Conservation (phyloP, 2,797 vertebrate species). For the Danio tinwini region DNA sequence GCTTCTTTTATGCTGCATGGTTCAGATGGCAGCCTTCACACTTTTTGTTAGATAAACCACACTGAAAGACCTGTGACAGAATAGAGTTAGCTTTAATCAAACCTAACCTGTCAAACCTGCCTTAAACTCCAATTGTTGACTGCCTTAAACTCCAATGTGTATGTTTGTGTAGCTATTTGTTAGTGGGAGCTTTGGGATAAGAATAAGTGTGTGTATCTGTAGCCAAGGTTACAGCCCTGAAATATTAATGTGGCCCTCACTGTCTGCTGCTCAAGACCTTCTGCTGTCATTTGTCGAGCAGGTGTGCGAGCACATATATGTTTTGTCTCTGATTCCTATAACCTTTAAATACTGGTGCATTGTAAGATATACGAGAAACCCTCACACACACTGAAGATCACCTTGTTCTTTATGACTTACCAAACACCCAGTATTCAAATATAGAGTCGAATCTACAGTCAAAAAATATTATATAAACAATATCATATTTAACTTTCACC, state of each 20-base stretch:
- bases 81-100: too few species aligned
- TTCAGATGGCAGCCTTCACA: too few species aligned
- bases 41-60: too few species aligned
- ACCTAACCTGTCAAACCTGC: too few species aligned
- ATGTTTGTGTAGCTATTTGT: neutral
- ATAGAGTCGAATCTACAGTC: neutral
- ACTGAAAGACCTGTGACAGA: too few species aligned
- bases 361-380: neutral
- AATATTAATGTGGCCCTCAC: slow-evolving; percentile 69
- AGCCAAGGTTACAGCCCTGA: slow-evolving; percentile 67
- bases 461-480: too few species aligned
- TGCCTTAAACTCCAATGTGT: neutral
- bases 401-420: neutral
- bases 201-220: neutral
- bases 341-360: slow-evolving; percentile 8
- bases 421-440: neutral
- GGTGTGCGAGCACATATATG: slow-evolving; percentile 3
- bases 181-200: neutral
- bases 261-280: slow-evolving; percentile 63
- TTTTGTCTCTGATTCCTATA: slow-evolving; percentile 22
- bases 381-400: neutral
- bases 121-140: too few species aligned
- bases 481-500: neutral
- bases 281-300: slow-evolving; percentile 45
- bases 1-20: too few species aligned